Conservation (phyloP, 2,797 vertebrate genomes). For the Gymnothorax javanicus region DNA sequence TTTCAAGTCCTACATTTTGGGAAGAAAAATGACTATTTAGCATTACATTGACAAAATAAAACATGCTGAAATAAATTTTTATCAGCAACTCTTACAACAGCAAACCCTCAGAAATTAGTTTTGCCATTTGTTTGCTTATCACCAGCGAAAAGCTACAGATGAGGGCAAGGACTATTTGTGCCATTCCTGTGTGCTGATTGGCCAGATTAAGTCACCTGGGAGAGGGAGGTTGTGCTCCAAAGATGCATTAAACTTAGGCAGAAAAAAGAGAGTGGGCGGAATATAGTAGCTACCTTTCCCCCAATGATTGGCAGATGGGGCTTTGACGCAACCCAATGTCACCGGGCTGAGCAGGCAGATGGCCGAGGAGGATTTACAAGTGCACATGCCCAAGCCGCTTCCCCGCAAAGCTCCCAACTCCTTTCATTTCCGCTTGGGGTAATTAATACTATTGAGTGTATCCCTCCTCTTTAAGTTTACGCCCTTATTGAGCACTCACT, state of each 20-base stretch:
- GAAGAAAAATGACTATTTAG: too few species aligned
- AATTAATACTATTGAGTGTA: not conserved
- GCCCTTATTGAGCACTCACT: not conserved
- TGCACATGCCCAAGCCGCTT: constrained; percentile 48
- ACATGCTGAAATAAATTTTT: too few species aligned
- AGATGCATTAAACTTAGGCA: too few species aligned
- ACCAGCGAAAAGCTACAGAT: not conserved
- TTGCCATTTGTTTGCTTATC: not conserved
- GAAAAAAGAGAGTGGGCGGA: not conserved
- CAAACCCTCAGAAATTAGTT: not conserved
- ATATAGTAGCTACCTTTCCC: not conserved
- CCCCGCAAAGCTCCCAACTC: constrained; percentile 2
- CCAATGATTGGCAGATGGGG: constrained; percentile 22
- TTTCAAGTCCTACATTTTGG: too few species aligned
- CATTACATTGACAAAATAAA: too few species aligned
- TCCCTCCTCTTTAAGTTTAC: not conserved
- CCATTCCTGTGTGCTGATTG: not conserved
- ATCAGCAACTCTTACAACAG: too few species aligned
- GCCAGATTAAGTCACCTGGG: not conserved
- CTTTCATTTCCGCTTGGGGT: not conserved
- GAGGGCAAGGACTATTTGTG: not conserved
- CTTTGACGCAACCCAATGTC: constrained; percentile 59
- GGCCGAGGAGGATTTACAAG: constrained; percentile 52
- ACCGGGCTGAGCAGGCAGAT: constrained; percentile 61
- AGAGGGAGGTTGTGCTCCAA: not conserved